Percentiles rank a stretch among this genome's conserved stretches.
These are phyloP conservation scores for Agriopis leucophaearia DNA, from an alignment of 2,888 invertebrate genomes.

Conservation along the genomic window DNA sequence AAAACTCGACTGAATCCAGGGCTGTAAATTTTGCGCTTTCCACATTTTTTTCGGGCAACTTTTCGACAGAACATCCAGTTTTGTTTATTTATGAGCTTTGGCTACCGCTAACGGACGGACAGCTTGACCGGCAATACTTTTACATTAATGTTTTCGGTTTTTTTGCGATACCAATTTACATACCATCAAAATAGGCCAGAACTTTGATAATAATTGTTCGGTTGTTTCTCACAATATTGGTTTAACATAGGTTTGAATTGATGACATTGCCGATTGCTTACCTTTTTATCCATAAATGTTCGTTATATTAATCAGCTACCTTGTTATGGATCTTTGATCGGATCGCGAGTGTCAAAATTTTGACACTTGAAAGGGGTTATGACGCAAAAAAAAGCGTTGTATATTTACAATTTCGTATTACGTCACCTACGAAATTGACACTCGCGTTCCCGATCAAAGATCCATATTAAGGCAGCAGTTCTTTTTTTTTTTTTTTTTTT, in stretches of 20 bases:
- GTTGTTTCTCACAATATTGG: slow-evolving; percentile 54
- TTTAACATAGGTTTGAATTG: slow-evolving; percentile 43
- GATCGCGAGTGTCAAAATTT: too few relatives aligned
- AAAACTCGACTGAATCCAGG: slow-evolving; percentile 80
- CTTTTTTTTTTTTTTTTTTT: too few relatives aligned
- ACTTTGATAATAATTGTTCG: slow-evolving; percentile 55
- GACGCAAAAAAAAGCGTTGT: too few relatives aligned
- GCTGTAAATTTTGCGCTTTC: slow-evolving; percentile 81
- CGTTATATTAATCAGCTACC: too few relatives aligned
- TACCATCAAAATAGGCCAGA: slow-evolving; percentile 54
- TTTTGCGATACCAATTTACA: slow-evolving; percentile 72
- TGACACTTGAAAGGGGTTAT: too few relatives aligned
- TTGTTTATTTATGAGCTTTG: slow-evolving; percentile 85
- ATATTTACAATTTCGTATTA: too few relatives aligned
- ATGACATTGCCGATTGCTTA: slow-evolving; percentile 7
- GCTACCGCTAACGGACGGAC: slow-evolving; percentile 71
- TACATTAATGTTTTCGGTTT: slow-evolving; percentile 69
- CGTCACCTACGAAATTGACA: too few relatives aligned
- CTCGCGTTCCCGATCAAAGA: too few relatives aligned
- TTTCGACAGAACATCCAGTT: slow-evolving; percentile 83
- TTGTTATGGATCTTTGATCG: too few relatives aligned
- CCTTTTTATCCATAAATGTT: too few relatives aligned
- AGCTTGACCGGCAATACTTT: slow-evolving; percentile 77
- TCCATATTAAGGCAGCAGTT: too few relatives aligned
- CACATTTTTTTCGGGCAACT: slow-evolving; percentile 76